Evolutionary conservation across 1,140 invertebrate species (phyloP), one percentile per base, ranked within the genome.

Genomic region (Eumaeus atala): DNA sequence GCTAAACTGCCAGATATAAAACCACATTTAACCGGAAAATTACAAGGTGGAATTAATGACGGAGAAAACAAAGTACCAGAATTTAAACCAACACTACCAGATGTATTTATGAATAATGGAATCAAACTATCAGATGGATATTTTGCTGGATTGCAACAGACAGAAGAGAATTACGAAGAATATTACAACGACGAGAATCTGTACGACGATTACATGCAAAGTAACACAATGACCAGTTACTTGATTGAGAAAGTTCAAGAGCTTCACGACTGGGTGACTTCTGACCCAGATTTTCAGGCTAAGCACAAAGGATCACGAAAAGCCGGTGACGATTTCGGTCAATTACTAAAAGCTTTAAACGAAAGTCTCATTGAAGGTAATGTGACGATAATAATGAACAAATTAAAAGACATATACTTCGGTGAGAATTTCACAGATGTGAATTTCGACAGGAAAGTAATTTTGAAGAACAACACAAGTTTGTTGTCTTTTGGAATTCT

Each of bases 401-500:
- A 88, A 54, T 51, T 90, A 3, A 88, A 80, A 51, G 84, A 89
- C 37, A 72, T 90, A 56, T 90, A 90, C 57, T 83, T 83, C 53
- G 80, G 80, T 0, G 74, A 82, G 14, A 80, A 78, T 60, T 65
- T 74, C 18, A 79, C 74, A 0, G 61, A 54, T 10, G 21, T 49
- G 0, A 74, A 74, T 21, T 72, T 66, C 38, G 68, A 52, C 28
- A 66, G 67, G 51, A 84, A 72, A 44, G 61, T 79, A 0, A 87
- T 89, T 11, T 55, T 88, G 33, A 84, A 74, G 9, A 89, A 89
- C 51, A 82, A 77, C 5, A 87, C 87, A 0, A 89, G 84, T 67
- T 66, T 90, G 8, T 59, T 90, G 0, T 90, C 90, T 0, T 90
- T 91, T 57, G 90, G 89, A 0, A 87, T 91, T 18, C 64, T 91